phyloP scores from a whole-genome alignment of 2,113 vertebrate species.

The Bothrops jararaca region DNA sequence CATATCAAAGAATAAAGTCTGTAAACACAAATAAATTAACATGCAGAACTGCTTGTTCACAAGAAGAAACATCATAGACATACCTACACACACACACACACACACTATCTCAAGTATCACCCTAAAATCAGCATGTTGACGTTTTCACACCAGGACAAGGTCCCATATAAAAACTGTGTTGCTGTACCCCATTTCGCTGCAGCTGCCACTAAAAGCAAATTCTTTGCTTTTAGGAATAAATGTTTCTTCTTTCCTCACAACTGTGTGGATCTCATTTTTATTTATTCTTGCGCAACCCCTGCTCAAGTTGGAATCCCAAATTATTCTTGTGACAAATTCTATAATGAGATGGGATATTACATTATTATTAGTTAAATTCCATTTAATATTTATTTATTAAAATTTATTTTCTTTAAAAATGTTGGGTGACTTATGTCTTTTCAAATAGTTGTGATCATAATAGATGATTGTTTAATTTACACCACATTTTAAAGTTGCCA shows the following conservation, averaged over 20 bases:
- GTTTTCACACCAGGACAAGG: background rate
- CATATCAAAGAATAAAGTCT: background rate
- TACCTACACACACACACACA: background rate
- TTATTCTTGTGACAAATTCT: background rate
- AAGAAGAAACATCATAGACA: background rate
- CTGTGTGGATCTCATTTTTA: background rate
- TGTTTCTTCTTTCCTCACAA: background rate
- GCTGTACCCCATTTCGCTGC: background rate
- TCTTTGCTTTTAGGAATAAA: background rate
- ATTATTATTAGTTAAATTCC: background rate
- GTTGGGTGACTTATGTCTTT: background rate
- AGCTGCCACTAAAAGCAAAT: background rate
- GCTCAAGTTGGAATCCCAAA: background rate
- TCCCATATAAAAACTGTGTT: background rate
- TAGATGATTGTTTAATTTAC: background rate
- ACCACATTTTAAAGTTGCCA: slow-evolving; percentile 25
- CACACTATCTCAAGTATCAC: background rate
- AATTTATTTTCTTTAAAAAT: background rate
- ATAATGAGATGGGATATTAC: background rate
- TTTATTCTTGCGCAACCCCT: background rate
- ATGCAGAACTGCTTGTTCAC: background rate
- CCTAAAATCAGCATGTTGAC: background rate
- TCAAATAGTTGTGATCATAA: background rate
- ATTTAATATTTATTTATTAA: background rate
- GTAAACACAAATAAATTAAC: background rate